Evolutionary conservation across 2,797 vertebrate genomes (phyloP), one percentile per base, ranked within the genome.

Genomic region (Octomys mimax): DNA sequence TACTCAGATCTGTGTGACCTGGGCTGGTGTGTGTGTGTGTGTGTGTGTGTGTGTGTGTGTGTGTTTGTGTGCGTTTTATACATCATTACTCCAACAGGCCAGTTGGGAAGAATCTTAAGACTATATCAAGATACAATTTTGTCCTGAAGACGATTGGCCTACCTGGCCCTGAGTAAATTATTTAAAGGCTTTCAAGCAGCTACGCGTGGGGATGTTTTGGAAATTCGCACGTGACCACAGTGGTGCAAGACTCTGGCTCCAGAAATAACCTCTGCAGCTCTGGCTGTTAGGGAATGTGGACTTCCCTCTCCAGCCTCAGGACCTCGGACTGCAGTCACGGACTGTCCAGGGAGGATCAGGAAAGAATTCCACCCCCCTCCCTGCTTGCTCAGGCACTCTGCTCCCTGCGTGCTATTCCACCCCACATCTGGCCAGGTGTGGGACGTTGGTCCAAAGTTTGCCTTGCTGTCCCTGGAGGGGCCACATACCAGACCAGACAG

Each of bases 231-330:
- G 77, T 62, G 77, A 28, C 42, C 39, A 2, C 3, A 42, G 79
- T 70, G 49, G 89, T 57, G 28, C 57, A 92, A 70, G 59, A 62
- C 52, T 80, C 64, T 42, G n/a, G 42, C 87, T 92, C 93, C 94
- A 97, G 95, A 97, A 98, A 97, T 95, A 98, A 97, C 59, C 94
- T 81, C 54, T 80, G 86, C 75, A 97, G 89, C 85, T 97, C 87
- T 92, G 95, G 21, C 89, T 97, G 68, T 61, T 70, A 61, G 54
- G 0, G 11, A 96, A 77, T 91, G 86, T 0, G 18, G 77, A 57
- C 80, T 93, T 87, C 42, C 0, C 0, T 87, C 42, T 0, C 0
- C 31, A 91, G 87, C 52, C 85, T 93, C 91, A 31, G 92, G 96
- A 92, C 68, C 16, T 96, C 79, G 21, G 82, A 24, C 85, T 96